Evolutionary conservation across 2,888 invertebrate genomes (phyloP).

Genomic region (Mythimna ferrago): DNA sequence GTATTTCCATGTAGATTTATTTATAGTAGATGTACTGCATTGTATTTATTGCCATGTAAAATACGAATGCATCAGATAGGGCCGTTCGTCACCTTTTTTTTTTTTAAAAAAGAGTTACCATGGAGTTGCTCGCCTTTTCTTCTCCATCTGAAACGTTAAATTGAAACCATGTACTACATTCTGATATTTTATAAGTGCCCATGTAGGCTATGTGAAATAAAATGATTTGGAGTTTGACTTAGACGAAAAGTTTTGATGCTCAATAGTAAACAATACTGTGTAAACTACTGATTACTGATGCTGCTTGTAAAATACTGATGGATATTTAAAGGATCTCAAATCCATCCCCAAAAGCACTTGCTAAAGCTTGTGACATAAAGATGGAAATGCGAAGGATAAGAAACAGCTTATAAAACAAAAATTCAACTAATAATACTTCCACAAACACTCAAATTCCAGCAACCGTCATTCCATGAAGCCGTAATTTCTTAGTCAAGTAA

Average conservation of each 20-base stretch:
- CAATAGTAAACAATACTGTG: no score
- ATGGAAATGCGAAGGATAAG: background rate
- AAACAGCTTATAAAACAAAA: background rate
- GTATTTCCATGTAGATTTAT: no score
- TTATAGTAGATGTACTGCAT: background rate
- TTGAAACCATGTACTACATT: no score
- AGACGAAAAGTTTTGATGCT: no score
- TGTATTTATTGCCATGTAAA: background rate
- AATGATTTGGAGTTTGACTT: no score
- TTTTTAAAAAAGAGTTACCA: no score
- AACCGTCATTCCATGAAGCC: conserved; percentile 16
- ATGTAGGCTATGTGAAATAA: no score
- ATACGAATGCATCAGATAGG: background rate
- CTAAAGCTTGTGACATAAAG: background rate
- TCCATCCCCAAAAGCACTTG: background rate
- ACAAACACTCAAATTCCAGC: conserved; percentile 31
- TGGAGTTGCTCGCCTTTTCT: no score
- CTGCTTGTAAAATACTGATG: no score
- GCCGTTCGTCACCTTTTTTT: background rate
- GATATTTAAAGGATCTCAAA: background rate
- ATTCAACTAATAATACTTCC: background rate
- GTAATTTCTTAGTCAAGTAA: conserved; percentile 42
- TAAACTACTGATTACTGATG: background rate
- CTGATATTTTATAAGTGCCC: no score
- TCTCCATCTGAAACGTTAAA: no score